Evolutionary conservation across 2,797 vertebrate species (phyloP).

Genomic region (Iguana delicatissima): DNA sequence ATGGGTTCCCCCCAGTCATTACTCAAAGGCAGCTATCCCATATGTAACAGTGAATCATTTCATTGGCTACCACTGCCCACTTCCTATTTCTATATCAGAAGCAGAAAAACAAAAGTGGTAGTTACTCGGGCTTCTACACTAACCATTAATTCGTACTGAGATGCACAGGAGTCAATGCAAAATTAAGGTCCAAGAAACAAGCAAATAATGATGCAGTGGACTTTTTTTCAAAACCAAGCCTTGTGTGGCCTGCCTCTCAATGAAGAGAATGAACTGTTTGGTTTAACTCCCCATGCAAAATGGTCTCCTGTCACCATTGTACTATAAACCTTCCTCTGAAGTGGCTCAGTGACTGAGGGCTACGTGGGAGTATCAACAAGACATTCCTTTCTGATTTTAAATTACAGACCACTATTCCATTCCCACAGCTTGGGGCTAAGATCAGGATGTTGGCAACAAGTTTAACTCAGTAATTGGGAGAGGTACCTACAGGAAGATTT

Average conservation of each 20-base stretch:
- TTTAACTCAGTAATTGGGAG: conserved; percentile 4
- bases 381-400: not conserved
- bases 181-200: not conserved
- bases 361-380: not conserved
- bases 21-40: not conserved
- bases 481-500: conserved; percentile 4
- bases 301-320: not conserved
- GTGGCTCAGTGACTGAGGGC: not conserved
- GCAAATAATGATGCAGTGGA: not conserved
- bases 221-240: not conserved
- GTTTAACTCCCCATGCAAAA: not conserved
- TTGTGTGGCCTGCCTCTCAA: not conserved
- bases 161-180: not conserved
- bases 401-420: not conserved
- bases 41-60: not conserved
- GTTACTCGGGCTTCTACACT: not conserved
- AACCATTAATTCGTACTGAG: not conserved
- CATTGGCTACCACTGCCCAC: not conserved
- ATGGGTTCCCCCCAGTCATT: not conserved
- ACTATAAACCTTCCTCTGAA: not conserved
- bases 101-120: not conserved
- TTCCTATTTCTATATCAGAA: not conserved
- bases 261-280: not conserved
- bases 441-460: not conserved
- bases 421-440: not conserved